Conservation (phyloP, 2,888 invertebrate species). For the Labia minor region DNA sequence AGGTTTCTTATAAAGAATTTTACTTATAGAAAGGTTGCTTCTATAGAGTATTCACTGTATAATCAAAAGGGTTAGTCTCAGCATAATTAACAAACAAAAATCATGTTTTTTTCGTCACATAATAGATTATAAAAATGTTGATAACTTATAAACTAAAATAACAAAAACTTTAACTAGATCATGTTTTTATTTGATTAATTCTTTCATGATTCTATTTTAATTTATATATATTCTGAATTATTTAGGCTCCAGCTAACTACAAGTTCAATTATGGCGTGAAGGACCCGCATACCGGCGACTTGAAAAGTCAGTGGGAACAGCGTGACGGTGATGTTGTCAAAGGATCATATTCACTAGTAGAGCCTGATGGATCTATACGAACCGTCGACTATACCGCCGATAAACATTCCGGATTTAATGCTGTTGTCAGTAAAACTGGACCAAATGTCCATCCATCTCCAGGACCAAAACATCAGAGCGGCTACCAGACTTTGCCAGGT, state of each 20-base stretch:
- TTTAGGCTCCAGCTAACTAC: background rate
- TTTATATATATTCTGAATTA: background rate
- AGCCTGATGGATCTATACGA: background rate
- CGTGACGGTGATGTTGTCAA: background rate
- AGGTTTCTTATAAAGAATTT: too few species aligned
- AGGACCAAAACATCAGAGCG: background rate
- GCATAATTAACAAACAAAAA: too few species aligned
- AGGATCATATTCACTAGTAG: background rate
- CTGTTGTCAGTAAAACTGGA: slow-evolving; percentile 14
- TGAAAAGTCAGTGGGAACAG: background rate
- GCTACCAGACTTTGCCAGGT: too few species aligned
- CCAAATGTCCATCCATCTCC: slow-evolving; percentile 14
- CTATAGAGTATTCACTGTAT: too few species aligned
- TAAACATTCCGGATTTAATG: slow-evolving; percentile 14
- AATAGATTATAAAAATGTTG: too few species aligned
- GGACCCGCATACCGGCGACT: background rate
- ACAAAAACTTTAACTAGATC: too few species aligned
- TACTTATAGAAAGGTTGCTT: too few species aligned
- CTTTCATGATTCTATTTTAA: background rate
- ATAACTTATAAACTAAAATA: too few species aligned
- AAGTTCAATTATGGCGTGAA: background rate
- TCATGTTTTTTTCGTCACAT: too few species aligned
- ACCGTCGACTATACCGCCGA: background rate
- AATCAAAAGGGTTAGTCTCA: too few species aligned
- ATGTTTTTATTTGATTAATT: too few species aligned